A percentile compares a stretch with the other conserved stretches of the same genome.
phyloP scores from a whole-genome alignment of 64 coral and sea anemone genomes.

The Montipora efflorescens region DNA sequence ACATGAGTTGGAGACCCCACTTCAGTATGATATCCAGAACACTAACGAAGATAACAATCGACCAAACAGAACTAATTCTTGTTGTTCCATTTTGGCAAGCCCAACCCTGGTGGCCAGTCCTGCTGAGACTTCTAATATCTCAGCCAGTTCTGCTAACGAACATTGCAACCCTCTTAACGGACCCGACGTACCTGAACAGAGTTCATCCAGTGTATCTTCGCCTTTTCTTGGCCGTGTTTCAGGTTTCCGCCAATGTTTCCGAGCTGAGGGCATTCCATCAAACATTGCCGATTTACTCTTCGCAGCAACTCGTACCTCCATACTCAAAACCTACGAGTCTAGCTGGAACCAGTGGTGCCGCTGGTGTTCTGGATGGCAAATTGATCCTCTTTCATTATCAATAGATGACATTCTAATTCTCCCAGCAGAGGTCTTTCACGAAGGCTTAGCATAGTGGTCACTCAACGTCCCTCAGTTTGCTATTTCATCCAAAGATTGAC shows the following conservation, averaged over 20 bases:
- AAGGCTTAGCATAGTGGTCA: no score
- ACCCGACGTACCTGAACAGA: neutral
- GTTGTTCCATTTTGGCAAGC: conserved; percentile 7
- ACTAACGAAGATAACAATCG: conserved; percentile 8
- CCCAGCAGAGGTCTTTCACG: no score
- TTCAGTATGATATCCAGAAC: conserved; percentile 33
- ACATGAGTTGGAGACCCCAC: conserved; percentile 52
- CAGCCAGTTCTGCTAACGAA: neutral
- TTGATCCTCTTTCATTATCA: no score
- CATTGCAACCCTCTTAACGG: neutral
- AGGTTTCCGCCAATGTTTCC: conserved; percentile 26
- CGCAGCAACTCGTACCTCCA: conserved; percentile 60
- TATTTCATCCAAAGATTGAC: conserved; percentile 31
- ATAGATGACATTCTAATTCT: no score
- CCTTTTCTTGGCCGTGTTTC: conserved; percentile 33
- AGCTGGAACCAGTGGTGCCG: conserved; percentile 4
- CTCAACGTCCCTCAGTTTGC: no score
- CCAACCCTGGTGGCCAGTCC: conserved; percentile 42
- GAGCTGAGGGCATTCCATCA: conserved; percentile 56
- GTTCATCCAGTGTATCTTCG: conserved; percentile 39
- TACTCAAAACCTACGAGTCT: conserved; percentile 37
- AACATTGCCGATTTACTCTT: conserved; percentile 43
- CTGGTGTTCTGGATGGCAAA: neutral
- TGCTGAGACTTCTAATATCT: neutral
- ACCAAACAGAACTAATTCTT: neutral